Base-by-base conservation (phyloP, 2,888 invertebrate species). In the Cantharis lateralis region DNA sequence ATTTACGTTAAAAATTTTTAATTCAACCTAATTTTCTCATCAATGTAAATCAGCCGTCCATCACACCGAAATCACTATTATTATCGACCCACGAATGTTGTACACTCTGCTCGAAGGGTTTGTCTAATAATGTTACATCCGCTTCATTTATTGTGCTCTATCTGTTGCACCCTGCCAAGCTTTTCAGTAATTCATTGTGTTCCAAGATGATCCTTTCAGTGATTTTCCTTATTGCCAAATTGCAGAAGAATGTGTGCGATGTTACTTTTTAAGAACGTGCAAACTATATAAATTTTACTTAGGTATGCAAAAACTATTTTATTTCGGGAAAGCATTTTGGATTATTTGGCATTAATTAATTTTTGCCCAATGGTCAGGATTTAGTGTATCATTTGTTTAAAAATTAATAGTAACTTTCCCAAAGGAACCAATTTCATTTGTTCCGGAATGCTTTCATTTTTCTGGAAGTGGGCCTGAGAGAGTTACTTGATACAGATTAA, bases 401-500 rank as follows among this genome's bases (percentile, higher is more conserved):
- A 87, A 87, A 87, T 87, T 86, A 85, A 87, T 84, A 82, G 82
- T 82, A 84, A 82, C 82, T 80, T 71, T 84, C 88, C 84, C 85
- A 62, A 24, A 85, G 86, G 88, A 84, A 84, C 84, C 84, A 84
- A 85, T 87, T 88, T 88, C 87, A 87, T 88, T 88, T 88, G 87
- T 87, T 86, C 86, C 82, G 85, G 86, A 88, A 87, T 85, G 87
- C 87, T 85, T 87, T 87, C 87, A 88, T 88, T 88, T 87, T 87
- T 87, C 84, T 82, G 81, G 85, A 88, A 88, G 87, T 88, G 87
- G 87, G 84, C 88, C 87, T 85, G 83, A 73, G 88, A 87, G 88
- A 85, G 83, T 86, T 86, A 84, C 87, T 84, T 86, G 87, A 88
- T 88, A 87, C 86, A 88, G 88, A 88, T 88, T 88, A 88, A 88